A percentile compares a stretch with the other conserved stretches of the same genome.
These are phyloP conservation scores for Apostichopus japonicus DNA, from an alignment of 35 echinoderm and acorn worm genomes.

Conservation along the genomic window DNA sequence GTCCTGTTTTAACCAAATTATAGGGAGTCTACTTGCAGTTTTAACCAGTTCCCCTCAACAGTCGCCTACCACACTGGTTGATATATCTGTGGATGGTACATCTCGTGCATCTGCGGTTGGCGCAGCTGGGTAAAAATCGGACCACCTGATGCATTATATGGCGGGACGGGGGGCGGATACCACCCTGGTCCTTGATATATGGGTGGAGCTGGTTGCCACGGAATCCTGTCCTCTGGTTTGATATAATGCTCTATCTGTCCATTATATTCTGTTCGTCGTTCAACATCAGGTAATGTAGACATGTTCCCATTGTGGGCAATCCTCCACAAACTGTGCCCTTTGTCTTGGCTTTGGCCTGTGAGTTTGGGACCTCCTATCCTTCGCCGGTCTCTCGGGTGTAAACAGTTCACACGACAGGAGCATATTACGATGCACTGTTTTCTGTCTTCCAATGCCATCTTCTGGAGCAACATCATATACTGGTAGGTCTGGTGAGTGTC, in stretches of 20 bases:
- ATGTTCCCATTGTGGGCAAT: neutral
- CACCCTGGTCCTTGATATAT: neutral
- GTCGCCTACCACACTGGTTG: neutral
- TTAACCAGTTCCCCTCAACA: neutral
- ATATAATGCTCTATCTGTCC: neutral
- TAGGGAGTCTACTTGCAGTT: too few species aligned
- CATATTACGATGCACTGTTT: constrained; percentile 59
- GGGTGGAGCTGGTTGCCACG: neutral
- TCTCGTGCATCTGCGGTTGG: neutral
- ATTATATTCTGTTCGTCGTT: neutral
- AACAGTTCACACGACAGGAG: constrained; percentile 54
- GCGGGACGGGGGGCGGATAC: neutral
- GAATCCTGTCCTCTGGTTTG: too few species aligned
- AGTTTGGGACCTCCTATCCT: neutral
- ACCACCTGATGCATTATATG: neutral
- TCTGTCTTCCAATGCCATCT: constrained; percentile 8
- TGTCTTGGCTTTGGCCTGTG: neutral
- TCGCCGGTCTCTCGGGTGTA: neutral
- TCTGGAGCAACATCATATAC: constrained; percentile 49
- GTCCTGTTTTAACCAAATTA: too few species aligned
- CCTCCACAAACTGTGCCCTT: neutral
- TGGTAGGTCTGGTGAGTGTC: constrained; percentile 51
- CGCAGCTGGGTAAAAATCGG: neutral
- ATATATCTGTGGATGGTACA: neutral
- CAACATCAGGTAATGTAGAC: neutral